Conservation (phyloP, 1,140 invertebrate species). For the Proales similis region DNA sequence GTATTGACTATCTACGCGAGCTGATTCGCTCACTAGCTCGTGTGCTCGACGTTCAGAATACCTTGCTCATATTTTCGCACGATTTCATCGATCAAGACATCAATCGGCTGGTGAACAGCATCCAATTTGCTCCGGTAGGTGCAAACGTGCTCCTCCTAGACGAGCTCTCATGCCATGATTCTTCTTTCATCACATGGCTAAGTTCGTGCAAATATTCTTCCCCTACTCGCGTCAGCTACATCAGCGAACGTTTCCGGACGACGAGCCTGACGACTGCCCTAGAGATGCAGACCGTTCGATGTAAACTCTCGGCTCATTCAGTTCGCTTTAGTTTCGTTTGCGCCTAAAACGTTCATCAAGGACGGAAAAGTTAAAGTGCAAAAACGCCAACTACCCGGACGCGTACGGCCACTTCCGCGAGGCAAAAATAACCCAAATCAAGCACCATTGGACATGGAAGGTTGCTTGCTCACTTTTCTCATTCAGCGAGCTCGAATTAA, state of each 20-base stretch:
- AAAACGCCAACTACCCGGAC: constrained; percentile 81
- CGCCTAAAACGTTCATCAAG: constrained; percentile 53
- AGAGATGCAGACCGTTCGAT: constrained; percentile 64
- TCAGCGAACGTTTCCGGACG: constrained; percentile 79
- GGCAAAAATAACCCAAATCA: constrained; percentile 91
- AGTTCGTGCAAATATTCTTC: constrained; percentile 90
- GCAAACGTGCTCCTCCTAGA: neutral
- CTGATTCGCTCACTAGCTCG: constrained; percentile 83
- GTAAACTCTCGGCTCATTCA: neutral
- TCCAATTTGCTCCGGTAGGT: constrained; percentile 59
- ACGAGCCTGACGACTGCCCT: constrained; percentile 84
- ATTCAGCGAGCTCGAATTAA: neutral
- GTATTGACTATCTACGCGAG: constrained; percentile 81
- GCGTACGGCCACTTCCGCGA: constrained; percentile 93
- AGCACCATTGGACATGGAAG: constrained; percentile 99
- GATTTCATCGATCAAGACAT: constrained; percentile 85
- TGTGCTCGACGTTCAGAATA: constrained; percentile 75
- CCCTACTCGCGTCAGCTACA: constrained; percentile 89
- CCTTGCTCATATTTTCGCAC: constrained; percentile 85
- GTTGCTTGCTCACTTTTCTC: constrained; percentile 43
- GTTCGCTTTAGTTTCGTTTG: neutral
- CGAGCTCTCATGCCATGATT: neutral
- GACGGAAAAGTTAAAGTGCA: constrained; percentile 71
- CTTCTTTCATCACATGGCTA: neutral
- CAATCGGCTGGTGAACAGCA: constrained; percentile 75